These are phyloP conservation scores for Nematopogon swammerdamellus DNA, from an alignment of 2,888 invertebrate species.

Conservation along the genomic window DNA sequence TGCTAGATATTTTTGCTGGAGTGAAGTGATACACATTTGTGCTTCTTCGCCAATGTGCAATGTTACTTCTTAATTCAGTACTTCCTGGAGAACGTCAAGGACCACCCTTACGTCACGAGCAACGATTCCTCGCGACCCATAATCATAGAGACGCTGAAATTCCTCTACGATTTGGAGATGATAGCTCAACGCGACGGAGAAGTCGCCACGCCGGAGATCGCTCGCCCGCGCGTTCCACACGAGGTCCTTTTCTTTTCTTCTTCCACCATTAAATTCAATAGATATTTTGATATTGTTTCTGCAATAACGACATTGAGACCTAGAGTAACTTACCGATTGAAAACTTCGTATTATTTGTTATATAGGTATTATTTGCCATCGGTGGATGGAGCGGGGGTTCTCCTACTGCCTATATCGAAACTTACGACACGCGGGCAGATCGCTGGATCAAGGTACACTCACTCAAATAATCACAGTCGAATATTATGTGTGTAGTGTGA, in stretches of 20 bases:
- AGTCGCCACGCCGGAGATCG: slow-evolving; percentile 80
- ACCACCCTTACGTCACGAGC: slow-evolving; percentile 80
- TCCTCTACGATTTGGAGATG: slow-evolving; percentile 90
- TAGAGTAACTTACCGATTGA: too few relatives aligned
- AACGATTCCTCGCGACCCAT: slow-evolving; percentile 83
- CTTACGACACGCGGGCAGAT: slow-evolving; percentile 86
- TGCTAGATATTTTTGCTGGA: too few relatives aligned
- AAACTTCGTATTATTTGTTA: too few relatives aligned
- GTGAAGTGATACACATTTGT: too few relatives aligned
- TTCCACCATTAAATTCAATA: not conserved
- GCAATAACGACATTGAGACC: too few relatives aligned
- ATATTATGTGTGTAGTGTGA: too few relatives aligned
- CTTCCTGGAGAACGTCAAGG: slow-evolving; percentile 87
- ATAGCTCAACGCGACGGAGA: slow-evolving; percentile 75
- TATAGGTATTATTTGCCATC: slow-evolving; percentile 69
- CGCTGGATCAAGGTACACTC: slow-evolving; percentile 78
- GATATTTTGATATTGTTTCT: too few relatives aligned
- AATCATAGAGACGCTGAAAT: slow-evolving; percentile 87
- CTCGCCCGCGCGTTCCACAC: slow-evolving; percentile 80
- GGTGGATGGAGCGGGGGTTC: slow-evolving; percentile 62
- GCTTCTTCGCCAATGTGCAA: too few relatives aligned
- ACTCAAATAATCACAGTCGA: too few relatives aligned
- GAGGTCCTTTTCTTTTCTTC: slow-evolving; percentile 40
- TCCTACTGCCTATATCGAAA: slow-evolving; percentile 77
- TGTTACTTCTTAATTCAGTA: too few relatives aligned